Evolutionary conservation across 1,140 invertebrate genomes (phyloP).

Genomic region (Zophobas morio): DNA sequence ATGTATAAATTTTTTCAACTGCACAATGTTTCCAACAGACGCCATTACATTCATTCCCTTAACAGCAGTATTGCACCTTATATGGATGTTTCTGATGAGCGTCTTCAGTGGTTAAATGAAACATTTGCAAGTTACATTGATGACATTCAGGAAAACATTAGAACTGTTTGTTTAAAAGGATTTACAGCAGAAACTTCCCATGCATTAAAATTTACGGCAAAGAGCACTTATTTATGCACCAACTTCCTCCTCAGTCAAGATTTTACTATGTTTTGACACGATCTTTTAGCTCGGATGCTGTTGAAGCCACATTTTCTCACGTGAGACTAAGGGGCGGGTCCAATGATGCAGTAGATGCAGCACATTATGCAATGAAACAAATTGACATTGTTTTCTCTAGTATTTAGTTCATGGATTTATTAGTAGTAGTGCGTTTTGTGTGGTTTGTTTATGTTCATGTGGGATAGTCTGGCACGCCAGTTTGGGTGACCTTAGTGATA

Average conservation of each 20-base stretch:
- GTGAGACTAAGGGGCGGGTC: background rate
- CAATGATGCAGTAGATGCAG: background rate
- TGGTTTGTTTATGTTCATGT: too few relatives aligned
- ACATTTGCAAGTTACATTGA: slow-evolving; percentile 15
- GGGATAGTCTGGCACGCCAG: too few relatives aligned
- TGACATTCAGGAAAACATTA: background rate
- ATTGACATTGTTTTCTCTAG: too few relatives aligned
- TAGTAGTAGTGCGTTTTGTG: too few relatives aligned
- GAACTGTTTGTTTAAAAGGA: background rate
- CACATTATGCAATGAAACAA: too few relatives aligned
- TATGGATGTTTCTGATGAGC: slow-evolving; percentile 4
- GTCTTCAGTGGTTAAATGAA: background rate
- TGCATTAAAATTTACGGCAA: slow-evolving; percentile 20
- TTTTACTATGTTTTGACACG: background rate
- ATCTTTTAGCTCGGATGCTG: background rate
- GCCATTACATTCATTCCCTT: background rate
- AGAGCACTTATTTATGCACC: background rate
- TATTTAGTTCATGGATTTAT: too few relatives aligned
- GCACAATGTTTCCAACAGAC: background rate
- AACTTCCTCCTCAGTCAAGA: background rate
- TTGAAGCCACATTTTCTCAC: background rate
- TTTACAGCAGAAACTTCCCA: background rate
- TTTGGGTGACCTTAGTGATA: too few relatives aligned
- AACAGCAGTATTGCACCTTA: slow-evolving; percentile 6
- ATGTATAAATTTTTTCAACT: slow-evolving; percentile 12